Evolutionary conservation across 2,113 vertebrate species (phyloP).

Genomic region (Periophthalmodon schlosseri): DNA sequence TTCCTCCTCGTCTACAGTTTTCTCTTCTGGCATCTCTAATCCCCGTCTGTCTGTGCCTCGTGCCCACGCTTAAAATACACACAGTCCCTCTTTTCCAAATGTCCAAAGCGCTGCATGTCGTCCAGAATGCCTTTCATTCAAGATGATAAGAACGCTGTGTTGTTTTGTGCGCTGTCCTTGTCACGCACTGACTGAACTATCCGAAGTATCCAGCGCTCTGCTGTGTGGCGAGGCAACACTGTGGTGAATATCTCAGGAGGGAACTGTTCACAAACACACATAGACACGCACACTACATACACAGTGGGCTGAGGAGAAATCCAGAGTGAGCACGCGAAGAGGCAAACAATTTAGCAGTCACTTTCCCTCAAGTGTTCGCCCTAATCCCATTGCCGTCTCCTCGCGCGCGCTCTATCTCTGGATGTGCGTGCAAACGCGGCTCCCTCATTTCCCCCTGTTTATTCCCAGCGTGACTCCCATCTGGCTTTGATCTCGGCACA

Average conservation of each 20-base stretch:
- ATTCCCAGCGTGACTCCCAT: slow-evolving; percentile 51
- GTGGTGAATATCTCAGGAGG: slow-evolving; percentile 28
- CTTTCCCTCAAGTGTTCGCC: background rate
- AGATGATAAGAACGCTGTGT: slow-evolving; percentile 12
- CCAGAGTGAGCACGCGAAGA: slow-evolving; percentile 19
- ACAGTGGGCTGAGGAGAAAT: slow-evolving; percentile 31
- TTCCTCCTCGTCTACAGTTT: slow-evolving; percentile 31
- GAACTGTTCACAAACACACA: slow-evolving; percentile 11
- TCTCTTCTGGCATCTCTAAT: slow-evolving; percentile 43
- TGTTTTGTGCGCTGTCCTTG: slow-evolving; percentile 25
- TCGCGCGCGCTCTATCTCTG: slow-evolving; percentile 2
- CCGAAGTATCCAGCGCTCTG: slow-evolving; percentile 32
- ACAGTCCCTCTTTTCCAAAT: slow-evolving; percentile 26
- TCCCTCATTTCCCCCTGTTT: slow-evolving; percentile 16
- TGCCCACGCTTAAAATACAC: slow-evolving; percentile 16
- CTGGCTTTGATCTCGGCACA: slow-evolving; percentile 47
- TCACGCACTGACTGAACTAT: slow-evolving; percentile 21
- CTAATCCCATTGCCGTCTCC: slow-evolving; percentile 2
- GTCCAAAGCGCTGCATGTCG: slow-evolving; percentile 25
- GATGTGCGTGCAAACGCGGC: slow-evolving; percentile 37
- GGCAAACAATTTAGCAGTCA: slow-evolving; percentile 25
- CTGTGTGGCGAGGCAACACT: slow-evolving; percentile 29
- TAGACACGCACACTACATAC: slow-evolving; percentile 2
- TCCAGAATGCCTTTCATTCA: slow-evolving; percentile 10
- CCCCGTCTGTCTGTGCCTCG: slow-evolving; percentile 27